Evolutionary conservation across 2,888 invertebrate species (phyloP).

Genomic region (Mantis religiosa): DNA sequence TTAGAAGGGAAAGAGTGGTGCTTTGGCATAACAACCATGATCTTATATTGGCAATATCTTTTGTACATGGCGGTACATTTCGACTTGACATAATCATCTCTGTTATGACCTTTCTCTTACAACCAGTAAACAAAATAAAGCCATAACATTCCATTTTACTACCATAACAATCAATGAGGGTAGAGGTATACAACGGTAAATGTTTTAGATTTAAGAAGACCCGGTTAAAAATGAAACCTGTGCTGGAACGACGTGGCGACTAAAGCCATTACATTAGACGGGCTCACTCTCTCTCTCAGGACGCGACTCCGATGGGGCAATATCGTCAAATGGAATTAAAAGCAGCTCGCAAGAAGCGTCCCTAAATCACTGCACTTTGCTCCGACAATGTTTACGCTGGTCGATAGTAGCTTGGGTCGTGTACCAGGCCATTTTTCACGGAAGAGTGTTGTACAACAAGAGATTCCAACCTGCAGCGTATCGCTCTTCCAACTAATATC

Average conservation of each 20-base stretch:
- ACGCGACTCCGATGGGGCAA: background rate
- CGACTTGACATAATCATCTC: too few species aligned
- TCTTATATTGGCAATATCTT: too few species aligned
- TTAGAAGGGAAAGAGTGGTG: too few species aligned
- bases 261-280: background rate
- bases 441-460: background rate
- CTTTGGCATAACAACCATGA: too few species aligned
- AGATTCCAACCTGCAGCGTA: background rate
- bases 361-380: background rate
- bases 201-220: background rate
- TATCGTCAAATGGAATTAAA: background rate
- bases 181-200: background rate
- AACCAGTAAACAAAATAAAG: too few species aligned
- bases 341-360: background rate
- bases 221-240: background rate
- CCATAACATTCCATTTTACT: too few species aligned
- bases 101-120: too few species aligned
- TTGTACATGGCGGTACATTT: too few species aligned
- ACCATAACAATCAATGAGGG: too few species aligned
- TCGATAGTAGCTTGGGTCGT: background rate
- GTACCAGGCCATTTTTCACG: background rate
- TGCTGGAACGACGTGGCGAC: background rate
- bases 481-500: background rate
- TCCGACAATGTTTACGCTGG: background rate
- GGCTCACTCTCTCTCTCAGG: too few species aligned